Percentiles rank a stretch among this genome's conserved stretches.
phyloP scores from a whole-genome alignment of 2,888 invertebrate species.

The Orthosia gothica region DNA sequence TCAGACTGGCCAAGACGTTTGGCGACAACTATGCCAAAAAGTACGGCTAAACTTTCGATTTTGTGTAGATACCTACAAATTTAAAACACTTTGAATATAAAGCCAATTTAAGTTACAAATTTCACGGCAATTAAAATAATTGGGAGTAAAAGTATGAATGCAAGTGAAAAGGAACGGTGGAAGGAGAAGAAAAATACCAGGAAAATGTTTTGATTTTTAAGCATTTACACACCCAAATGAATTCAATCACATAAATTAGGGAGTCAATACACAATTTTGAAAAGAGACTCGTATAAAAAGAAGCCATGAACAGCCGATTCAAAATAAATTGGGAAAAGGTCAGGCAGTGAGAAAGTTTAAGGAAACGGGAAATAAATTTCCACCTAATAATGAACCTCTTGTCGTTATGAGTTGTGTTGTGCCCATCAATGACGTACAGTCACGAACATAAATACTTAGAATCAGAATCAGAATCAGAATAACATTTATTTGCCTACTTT shows the following conservation, averaged over 20 bases:
- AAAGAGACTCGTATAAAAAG: neutral
- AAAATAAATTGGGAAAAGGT: neutral
- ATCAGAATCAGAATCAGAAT: too few species aligned
- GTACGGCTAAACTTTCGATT: neutral
- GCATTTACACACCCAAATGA: neutral
- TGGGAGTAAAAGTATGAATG: neutral
- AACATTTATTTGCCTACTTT: too few species aligned
- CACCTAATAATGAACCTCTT: neutral
- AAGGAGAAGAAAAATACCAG: neutral
- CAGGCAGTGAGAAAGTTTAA: neutral
- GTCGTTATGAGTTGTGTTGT: slow-evolving; percentile 1
- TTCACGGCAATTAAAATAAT: neutral
- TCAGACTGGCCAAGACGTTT: too few species aligned
- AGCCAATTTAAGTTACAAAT: neutral
- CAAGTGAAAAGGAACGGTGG: neutral
- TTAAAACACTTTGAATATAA: neutral
- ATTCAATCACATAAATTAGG: neutral
- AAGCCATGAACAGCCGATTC: neutral
- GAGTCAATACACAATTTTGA: neutral
- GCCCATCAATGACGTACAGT: neutral
- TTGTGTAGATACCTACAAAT: neutral
- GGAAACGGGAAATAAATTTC: neutral
- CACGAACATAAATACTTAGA: neutral
- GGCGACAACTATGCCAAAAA: too few species aligned
- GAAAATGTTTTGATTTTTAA: neutral